phyloP scores from a whole-genome alignment of 2,797 vertebrate species.

The Sebastes glaucus region DNA sequence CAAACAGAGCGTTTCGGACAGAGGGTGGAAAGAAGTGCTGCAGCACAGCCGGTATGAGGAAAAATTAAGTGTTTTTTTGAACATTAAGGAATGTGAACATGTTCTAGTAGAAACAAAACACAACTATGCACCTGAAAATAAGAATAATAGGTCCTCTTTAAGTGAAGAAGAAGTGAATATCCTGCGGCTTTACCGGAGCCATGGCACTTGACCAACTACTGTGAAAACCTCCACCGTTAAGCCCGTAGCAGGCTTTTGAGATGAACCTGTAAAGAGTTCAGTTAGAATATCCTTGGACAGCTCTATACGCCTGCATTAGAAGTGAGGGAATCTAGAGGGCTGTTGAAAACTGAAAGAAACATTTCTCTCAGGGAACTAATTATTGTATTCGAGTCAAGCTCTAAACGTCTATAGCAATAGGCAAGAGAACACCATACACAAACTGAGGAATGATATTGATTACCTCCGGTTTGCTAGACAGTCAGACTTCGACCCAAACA shows the following conservation, averaged over 20 bases:
- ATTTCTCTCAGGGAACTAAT: constrained; percentile 30
- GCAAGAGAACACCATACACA: constrained; percentile 5
- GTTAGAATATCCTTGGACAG: background rate
- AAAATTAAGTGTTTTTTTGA: no score
- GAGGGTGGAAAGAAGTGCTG: no score
- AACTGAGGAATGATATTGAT: constrained; percentile 30
- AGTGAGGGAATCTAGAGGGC: background rate
- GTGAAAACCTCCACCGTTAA: constrained; percentile 2
- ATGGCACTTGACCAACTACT: constrained; percentile 28
- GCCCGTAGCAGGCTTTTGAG: background rate
- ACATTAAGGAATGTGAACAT: no score
- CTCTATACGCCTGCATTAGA: background rate
- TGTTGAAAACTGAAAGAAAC: background rate
- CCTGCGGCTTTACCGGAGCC: background rate
- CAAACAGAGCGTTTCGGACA: no score
- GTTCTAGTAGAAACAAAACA: no score
- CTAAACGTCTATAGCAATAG: background rate
- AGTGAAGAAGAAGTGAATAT: background rate
- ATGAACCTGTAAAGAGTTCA: constrained; percentile 9
- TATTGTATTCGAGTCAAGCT: constrained; percentile 31
- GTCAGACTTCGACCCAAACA: constrained; percentile 26
- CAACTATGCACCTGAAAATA: no score
- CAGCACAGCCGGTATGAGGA: no score
- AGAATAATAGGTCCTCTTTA: background rate
- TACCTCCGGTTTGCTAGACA: constrained; percentile 27